A percentile compares a stretch with the other conserved stretches of the same genome.
phyloP scores from a whole-genome alignment of 2,888 invertebrate species.

The Teleogryllus oceanicus region DNA sequence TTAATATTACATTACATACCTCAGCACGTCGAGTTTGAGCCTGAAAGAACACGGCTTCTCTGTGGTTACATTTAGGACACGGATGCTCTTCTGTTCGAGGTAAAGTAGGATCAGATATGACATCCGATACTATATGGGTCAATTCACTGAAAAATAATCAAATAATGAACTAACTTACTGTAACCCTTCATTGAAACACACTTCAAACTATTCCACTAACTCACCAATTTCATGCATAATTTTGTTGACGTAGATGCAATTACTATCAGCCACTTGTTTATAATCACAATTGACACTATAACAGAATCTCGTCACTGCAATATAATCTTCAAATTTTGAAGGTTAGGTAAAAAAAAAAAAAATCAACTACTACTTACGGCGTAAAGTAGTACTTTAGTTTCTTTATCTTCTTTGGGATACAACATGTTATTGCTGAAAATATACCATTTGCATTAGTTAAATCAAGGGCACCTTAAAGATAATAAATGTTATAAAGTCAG shows the following conservation, averaged over 20 bases:
- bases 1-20: too few relatives aligned
- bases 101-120: constrained; percentile 95
- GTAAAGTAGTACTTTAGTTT: constrained; percentile 88
- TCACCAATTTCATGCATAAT: constrained; percentile 99
- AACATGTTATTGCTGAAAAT: constrained; percentile 92
- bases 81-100: constrained; percentile 98
- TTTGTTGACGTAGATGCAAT: constrained; percentile 99
- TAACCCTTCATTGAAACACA: too few relatives aligned
- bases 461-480: constrained; percentile 23
- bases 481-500: constrained; percentile 4
- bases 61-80: constrained; percentile 91
- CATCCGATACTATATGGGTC: constrained; percentile 97
- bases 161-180: not conserved
- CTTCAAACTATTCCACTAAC: constrained; percentile 43
- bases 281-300: constrained; percentile 92
- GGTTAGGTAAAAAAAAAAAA: too few relatives aligned
- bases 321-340: too few relatives aligned
- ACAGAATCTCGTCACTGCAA: not conserved
- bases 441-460: constrained; percentile 37
- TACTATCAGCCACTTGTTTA: constrained; percentile 93
- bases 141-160: constrained; percentile 67
- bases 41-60: constrained; percentile 98
- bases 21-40: constrained; percentile 95
- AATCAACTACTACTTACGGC: constrained; percentile 59
- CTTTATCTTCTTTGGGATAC: constrained; percentile 98